Evolutionary conservation across 2,888 invertebrate species (phyloP).

Genomic region (Apamea anceps): DNA sequence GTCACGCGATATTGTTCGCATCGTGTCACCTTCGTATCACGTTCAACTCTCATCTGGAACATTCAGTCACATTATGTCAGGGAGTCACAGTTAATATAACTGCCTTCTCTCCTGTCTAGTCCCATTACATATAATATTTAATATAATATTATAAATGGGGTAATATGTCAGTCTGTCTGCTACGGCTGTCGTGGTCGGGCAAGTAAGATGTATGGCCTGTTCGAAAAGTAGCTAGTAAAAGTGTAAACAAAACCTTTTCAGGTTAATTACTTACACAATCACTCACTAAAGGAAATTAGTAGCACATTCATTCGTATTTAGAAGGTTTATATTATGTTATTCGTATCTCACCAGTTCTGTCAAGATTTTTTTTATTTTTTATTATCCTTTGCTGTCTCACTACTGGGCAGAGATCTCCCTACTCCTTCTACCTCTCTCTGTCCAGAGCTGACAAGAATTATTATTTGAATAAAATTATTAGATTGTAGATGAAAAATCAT

Average conservation of each 20-base stretch:
- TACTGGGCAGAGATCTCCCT: too few relatives aligned
- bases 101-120: slow-evolving; percentile 26
- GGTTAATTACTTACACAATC: background rate
- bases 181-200: background rate
- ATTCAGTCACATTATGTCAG: slow-evolving; percentile 21
- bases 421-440: too few relatives aligned
- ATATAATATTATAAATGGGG: slow-evolving; percentile 60
- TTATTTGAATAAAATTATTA: background rate
- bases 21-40: background rate
- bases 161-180: slow-evolving; percentile 43
- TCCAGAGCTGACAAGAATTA: background rate
- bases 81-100: slow-evolving; percentile 49
- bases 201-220: background rate
- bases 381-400: too few relatives aligned
- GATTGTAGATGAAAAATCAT: background rate
- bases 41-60: background rate
- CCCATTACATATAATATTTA: slow-evolving; percentile 53
- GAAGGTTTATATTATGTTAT: background rate
- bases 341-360: background rate
- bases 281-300: background rate
- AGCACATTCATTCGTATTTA: background rate
- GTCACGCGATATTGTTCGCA: background rate
- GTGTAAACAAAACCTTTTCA: background rate
- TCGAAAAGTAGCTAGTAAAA: background rate
- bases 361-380: background rate